Evolutionary conservation across 2,888 invertebrate species (phyloP).

Genomic region (Aleiodes leptofemur): DNA sequence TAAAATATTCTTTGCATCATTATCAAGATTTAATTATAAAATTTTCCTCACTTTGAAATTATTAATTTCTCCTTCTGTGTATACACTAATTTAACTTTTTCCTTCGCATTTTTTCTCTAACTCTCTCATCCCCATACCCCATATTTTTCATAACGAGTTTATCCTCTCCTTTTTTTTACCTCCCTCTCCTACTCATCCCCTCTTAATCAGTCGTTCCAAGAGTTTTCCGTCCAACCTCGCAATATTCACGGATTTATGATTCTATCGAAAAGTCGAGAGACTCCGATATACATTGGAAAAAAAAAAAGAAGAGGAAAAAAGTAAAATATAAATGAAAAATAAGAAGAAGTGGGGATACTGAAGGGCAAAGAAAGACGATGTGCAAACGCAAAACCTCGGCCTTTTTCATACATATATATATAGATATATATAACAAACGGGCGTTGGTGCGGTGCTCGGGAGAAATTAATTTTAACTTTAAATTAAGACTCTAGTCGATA

Average conservation of each 20-base stretch:
- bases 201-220: conserved; percentile 45
- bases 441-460: conserved; percentile 55
- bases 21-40: conserved; percentile 28
- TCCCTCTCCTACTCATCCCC: conserved; percentile 13
- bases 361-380: conserved; percentile 55
- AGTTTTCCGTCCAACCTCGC: conserved; percentile 25
- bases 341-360: conserved; percentile 43
- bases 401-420: conserved; percentile 11
- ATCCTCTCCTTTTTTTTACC: conserved; percentile 23
- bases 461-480: conserved; percentile 76
- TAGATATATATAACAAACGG: conserved; percentile 35
- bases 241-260: conserved; percentile 50
- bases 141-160: conserved; percentile 51
- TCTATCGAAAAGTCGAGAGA: conserved; percentile 51
- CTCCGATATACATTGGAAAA: conserved; percentile 45
- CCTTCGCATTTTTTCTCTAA: conserved; percentile 25
- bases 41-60: conserved; percentile 26
- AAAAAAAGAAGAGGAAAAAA: conserved; percentile 46
- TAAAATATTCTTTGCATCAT: background rate
- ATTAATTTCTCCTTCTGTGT: conserved; percentile 8
- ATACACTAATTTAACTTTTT: conserved; percentile 12
- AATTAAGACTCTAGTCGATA: conserved; percentile 74
- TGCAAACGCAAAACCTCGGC: conserved; percentile 59
- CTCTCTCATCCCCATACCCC: conserved; percentile 42
- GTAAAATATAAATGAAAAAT: conserved; percentile 38